Base-by-base conservation (phyloP, 64 coral and sea anemone genomes). In the Pocillopora damicornis region DNA sequence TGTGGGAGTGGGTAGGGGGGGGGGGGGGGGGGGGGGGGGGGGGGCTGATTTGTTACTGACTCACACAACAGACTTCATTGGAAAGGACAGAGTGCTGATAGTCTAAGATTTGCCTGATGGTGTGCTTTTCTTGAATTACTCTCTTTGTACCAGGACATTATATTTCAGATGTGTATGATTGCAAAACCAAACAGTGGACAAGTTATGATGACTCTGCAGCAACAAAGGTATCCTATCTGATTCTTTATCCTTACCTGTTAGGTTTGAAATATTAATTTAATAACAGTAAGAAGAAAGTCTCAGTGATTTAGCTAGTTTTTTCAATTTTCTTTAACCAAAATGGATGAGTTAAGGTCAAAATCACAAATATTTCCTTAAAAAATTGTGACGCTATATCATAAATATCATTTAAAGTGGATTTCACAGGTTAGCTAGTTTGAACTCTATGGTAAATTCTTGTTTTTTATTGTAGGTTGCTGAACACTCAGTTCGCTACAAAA, bases 121-220 rank as follows among this genome's bases (percentile, higher is more conserved):
- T 71, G 18, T 69, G 20, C 23, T 22, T n/a, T 69, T 20, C 25
- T 23, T 56, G 42, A 16, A 11, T 13, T 2, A 22, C 51, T 4
- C 22, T 67, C 16, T 67, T 71, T 23, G 30, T 6, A 26, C 85
- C 45, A 96, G 94, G 94, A 18, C 94, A 93, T 30, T 96, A 96
- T 76, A 90, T 96, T 34, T 93, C 91, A 67, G 94, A 96, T 86
- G 94, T 96, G n/a, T 96, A 93, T 84, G 91, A 96, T 85, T 93
- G 94, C 76, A 86, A 81, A 15, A 81, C 82, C 25, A 91, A 96
- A n/a, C 89, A 96, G 36, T 96, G 94, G 94, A 96, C 92, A 34
- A 93, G 94, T 68, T 96, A 96, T 58, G 92, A 96, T 88, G 94
- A 93, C 83, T 90, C 87, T 7, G 88, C 76, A 17, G 94, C 92